These are phyloP conservation scores for Hypotaenidia philippensis DNA, from an alignment of 2,797 vertebrate genomes.

Conservation along the genomic window DNA sequence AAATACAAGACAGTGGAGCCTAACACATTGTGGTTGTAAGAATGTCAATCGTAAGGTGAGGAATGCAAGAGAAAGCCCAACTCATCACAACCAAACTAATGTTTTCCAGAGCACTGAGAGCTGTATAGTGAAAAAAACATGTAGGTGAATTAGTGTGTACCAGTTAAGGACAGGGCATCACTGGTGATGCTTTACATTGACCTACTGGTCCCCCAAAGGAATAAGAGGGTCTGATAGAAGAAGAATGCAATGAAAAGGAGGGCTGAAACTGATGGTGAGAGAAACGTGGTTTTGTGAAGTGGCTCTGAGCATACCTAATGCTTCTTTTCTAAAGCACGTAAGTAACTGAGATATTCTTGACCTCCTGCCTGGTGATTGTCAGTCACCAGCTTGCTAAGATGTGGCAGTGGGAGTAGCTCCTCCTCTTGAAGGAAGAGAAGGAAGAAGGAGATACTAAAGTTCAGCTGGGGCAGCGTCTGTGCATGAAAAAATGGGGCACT, in stretches of 20 bases:
- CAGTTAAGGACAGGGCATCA: not conserved
- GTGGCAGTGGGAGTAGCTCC: not conserved
- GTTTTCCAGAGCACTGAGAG: not conserved
- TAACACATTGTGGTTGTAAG: not conserved
- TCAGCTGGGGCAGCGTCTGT: not conserved
- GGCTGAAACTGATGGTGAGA: not conserved
- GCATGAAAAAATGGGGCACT: not conserved
- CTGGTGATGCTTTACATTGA: not conserved
- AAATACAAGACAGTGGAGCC: not conserved
- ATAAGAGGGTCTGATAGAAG: not conserved
- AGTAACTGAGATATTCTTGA: not conserved
- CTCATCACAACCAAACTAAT: not conserved
- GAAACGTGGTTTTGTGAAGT: rapidly evolving
- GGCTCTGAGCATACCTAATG: not conserved
- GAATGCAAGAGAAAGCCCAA: not conserved
- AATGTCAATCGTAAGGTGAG: not conserved
- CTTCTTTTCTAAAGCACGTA: not conserved
- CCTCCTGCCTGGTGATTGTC: not conserved
- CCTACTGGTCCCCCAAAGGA: not conserved
- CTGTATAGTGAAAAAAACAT: rapidly evolving
- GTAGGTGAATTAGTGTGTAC: not conserved
- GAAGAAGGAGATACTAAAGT: not conserved
- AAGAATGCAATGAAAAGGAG: not conserved
- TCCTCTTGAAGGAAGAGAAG: not conserved
- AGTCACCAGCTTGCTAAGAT: not conserved